Evolutionary conservation across 2,888 invertebrate genomes (phyloP), one percentile per base, ranked within the genome.

Genomic region (Athrips mouffetella): DNA sequence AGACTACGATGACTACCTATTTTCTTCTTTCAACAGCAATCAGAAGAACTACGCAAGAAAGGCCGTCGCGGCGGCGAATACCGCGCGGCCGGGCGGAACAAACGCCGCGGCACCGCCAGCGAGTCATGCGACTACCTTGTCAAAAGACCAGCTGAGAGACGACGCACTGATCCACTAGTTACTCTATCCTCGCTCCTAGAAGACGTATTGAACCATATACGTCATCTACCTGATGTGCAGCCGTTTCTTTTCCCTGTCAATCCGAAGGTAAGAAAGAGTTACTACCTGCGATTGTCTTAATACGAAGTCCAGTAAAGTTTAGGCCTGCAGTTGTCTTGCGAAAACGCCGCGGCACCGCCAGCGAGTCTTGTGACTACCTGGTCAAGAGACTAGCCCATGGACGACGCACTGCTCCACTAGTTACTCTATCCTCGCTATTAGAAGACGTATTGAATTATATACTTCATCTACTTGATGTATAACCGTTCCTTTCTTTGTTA

Each of bases 231-330:
- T 0, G 97, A 98, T 71, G 96, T 97, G 8, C 94, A 96, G 62
- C 96, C 96, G 0, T 99, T 99, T 82, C 88, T 98, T 60, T 94
- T 96, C 67, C 98, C 99, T 1, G 99, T 99, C 23, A 98, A 96
- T 84, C 92, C 93, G 8, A 98, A 98, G 89, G 94, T 94, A 75
- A 62, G 55, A 35, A 39, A 20, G 7, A n/a, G 10, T 15, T 13
- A 30, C 13, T 11, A 5, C 11, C 11, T 18, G n/a, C 15, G 0
- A 8, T 18, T 1, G 16, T 1, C 27, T 27, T 10, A 5, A 27
- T n/a, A 5, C 27, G n/a, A 10, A 27, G 27, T 10, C 27, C 2
- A 4, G 10, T 27, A 27, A 5, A 10, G n/a, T 27, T 10, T 5
- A 27, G 2, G 27, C 3, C n/a, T 5, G 16, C 1, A 3, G 3